Percentiles rank a stretch among this genome's conserved stretches.
phyloP scores from a whole-genome alignment of 1,140 invertebrate genomes.

The Drosophila erecta region DNA sequence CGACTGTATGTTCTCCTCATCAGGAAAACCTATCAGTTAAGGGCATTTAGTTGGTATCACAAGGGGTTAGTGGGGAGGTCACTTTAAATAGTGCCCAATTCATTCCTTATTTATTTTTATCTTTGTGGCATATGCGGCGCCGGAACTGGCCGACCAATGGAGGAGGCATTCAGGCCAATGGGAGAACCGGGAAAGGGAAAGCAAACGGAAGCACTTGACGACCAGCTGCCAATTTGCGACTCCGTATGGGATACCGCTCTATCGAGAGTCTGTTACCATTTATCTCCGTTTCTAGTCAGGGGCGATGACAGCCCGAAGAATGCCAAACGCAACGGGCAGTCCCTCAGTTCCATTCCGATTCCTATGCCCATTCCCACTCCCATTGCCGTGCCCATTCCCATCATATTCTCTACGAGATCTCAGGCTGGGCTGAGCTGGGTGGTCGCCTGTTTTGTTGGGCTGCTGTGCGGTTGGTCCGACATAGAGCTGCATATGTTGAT shows the following conservation, averaged over 20 bases:
- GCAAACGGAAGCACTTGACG: constrained; percentile 80
- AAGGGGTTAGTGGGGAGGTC: constrained; percentile 10
- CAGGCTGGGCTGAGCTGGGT: constrained; percentile 48
- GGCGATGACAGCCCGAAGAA: constrained; percentile 81
- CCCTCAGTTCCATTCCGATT: constrained; percentile 34
- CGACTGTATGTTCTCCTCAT: constrained; percentile 2
- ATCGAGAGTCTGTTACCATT: constrained; percentile 58
- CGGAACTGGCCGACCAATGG: constrained; percentile 62
- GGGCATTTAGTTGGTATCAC: constrained; percentile 63
- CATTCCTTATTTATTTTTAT: constrained; percentile 34
- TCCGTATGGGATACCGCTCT: constrained; percentile 30
- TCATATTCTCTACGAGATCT: constrained; percentile 25
- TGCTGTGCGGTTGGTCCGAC: constrained; percentile 79
- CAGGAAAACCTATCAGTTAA: constrained; percentile 51
- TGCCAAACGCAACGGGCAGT: constrained; percentile 76
- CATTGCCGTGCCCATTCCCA: constrained; percentile 1
- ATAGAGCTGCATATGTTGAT: constrained; percentile 74
- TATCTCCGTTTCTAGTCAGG: constrained; percentile 61
- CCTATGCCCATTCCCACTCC: constrained; percentile 4
- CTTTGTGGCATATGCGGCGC: constrained; percentile 69
- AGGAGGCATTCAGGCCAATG: neutral
- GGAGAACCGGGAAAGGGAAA: constrained; percentile 21
- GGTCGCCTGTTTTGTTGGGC: constrained; percentile 75
- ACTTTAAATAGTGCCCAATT: constrained; percentile 28
- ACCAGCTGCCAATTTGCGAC: constrained; percentile 79